Conservation (phyloP, 2,113 vertebrate genomes). For the Bufo bufo region DNA sequence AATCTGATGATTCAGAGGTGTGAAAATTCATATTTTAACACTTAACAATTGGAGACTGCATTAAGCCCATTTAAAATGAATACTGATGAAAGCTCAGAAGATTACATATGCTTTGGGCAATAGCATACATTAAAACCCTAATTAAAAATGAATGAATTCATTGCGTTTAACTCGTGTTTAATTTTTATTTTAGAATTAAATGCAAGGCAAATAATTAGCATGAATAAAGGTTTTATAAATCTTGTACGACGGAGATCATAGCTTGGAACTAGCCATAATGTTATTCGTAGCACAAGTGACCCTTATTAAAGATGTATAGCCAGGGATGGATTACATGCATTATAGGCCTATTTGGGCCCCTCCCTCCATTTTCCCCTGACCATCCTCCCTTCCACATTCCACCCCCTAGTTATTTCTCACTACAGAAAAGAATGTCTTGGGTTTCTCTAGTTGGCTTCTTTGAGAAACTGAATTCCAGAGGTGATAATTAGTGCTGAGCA, state of each 20-base stretch:
- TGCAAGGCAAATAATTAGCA: constrained; percentile 43
- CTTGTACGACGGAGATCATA: not conserved
- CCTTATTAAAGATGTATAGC: not conserved
- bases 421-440: no score
- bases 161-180: constrained; percentile 62
- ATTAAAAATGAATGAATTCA: constrained; percentile 62
- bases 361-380: no score
- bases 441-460: no score
- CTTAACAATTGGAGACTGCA: constrained; percentile 80
- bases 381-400: no score
- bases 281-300: not conserved
- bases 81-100: constrained; percentile 73
- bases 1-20: constrained; percentile 94
- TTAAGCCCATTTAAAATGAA: constrained; percentile 79
- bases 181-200: constrained; percentile 59
- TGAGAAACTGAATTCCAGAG: no score
- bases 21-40: constrained; percentile 97
- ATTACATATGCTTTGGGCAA: constrained; percentile 72
- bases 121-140: constrained; percentile 71
- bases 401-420: no score
- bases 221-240: constrained; percentile 14
- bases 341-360: no score
- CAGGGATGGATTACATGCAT: no score
- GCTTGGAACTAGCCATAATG: not conserved
- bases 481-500: no score